Percentiles rank a stretch among this genome's conserved stretches.
phyloP scores from a whole-genome alignment of 2,888 invertebrate genomes.

The Brachyptera risi region DNA sequence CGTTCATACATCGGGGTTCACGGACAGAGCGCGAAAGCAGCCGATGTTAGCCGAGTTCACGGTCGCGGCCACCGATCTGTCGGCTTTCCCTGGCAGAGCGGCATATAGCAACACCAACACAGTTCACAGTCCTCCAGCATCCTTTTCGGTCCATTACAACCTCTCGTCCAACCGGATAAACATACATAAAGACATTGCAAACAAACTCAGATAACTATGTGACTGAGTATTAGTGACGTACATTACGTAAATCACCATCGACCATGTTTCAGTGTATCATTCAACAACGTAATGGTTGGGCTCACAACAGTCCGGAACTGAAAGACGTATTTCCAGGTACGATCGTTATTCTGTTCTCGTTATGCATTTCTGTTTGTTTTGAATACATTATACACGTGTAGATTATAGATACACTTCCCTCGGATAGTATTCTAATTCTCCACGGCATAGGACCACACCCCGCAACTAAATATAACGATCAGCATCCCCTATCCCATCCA shows the following conservation, averaged over 20 bases:
- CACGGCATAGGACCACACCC: neutral
- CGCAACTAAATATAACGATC: neutral
- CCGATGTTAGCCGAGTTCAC: slow-evolving; percentile 32
- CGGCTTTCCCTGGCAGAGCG: slow-evolving; percentile 8
- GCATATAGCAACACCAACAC: neutral
- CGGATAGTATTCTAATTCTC: neutral
- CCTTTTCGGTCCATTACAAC: neutral
- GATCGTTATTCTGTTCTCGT: slow-evolving; percentile 26
- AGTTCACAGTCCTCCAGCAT: neutral
- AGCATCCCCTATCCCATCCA: neutral
- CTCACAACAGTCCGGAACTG: slow-evolving; percentile 65
- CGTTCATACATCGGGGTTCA: too few relatives aligned
- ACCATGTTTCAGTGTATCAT: slow-evolving; percentile 79
- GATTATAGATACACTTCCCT: too few relatives aligned
- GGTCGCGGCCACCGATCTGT: slow-evolving; percentile 19
- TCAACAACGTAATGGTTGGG: slow-evolving; percentile 74
- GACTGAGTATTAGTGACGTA: slow-evolving; percentile 1
- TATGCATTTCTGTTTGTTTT: neutral
- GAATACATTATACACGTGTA: neutral
- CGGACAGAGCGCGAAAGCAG: slow-evolving; percentile 13
- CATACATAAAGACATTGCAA: neutral
- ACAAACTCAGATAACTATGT: neutral
- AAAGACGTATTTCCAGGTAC: slow-evolving; percentile 72
- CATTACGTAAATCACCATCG: neutral
- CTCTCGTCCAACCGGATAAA: neutral